Conservation (phyloP, 2,888 invertebrate species). For the Apoda limacodes region DNA sequence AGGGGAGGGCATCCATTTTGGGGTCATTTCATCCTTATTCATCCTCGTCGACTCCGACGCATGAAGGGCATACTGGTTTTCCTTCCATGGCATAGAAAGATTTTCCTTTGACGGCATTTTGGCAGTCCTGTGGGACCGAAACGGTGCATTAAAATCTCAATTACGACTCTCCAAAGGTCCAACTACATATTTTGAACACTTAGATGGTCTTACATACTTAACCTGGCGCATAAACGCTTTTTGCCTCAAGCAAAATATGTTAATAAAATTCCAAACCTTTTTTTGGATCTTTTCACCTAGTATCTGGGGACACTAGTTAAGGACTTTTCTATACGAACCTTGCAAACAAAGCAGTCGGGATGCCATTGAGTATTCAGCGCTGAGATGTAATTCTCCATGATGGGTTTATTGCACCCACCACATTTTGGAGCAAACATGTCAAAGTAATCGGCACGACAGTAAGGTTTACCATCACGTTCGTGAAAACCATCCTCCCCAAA, state of each 20-base stretch:
- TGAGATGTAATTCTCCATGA: constrained; percentile 98
- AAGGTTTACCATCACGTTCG: constrained; percentile 95
- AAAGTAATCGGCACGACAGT: constrained; percentile 96
- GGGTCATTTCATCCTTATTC: constrained; percentile 57
- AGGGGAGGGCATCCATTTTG: constrained; percentile 53
- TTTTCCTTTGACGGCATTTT: constrained; percentile 91
- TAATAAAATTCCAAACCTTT: constrained; percentile 20
- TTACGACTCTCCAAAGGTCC: constrained; percentile 22
- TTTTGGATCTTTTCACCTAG: too few relatives aligned
- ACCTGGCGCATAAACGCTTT: constrained; percentile 39
- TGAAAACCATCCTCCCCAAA: constrained; percentile 99
- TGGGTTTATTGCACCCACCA: constrained; percentile 94
- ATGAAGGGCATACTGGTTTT: constrained; percentile 94
- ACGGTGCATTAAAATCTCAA: constrained; percentile 24
- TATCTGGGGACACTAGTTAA: too few relatives aligned
- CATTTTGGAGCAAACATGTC: constrained; percentile 99
- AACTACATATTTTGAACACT: constrained; percentile 21
- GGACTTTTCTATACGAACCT: constrained; percentile 85
- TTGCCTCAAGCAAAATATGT: constrained; percentile 8
- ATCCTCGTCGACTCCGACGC: constrained; percentile 92
- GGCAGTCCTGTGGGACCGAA: constrained; percentile 85
- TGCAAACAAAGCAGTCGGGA: constrained; percentile 98
- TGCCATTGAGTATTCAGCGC: constrained; percentile 99
- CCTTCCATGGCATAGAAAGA: constrained; percentile 98
- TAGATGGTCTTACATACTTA: constrained; percentile 35